These are phyloP conservation scores for Eurytoma californica DNA, from an alignment of 2,888 invertebrate genomes.

Conservation along the genomic window DNA sequence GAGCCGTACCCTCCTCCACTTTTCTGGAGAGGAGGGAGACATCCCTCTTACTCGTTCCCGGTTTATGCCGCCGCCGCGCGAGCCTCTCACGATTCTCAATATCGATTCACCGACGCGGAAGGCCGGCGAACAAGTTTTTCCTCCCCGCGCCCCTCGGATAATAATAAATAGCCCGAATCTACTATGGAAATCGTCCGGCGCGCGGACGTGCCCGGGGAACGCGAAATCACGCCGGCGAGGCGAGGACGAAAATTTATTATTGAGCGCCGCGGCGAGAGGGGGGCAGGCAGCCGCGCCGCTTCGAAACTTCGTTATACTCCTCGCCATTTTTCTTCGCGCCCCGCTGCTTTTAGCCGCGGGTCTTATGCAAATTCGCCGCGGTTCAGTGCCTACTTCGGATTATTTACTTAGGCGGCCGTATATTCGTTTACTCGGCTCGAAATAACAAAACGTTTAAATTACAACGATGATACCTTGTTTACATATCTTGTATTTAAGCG, in stretches of 20 bases:
- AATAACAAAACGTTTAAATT: too few species aligned
- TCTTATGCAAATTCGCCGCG: too few species aligned
- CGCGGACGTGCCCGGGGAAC: not conserved
- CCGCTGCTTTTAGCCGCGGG: too few species aligned
- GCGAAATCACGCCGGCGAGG: not conserved
- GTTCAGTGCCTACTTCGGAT: too few species aligned
- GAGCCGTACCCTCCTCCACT: too few species aligned
- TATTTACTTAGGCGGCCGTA: too few species aligned
- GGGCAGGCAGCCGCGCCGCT: not conserved
- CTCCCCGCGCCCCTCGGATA: slow-evolving; percentile 2
- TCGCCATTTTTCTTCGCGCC: not conserved
- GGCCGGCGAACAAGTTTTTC: slow-evolving; percentile 16
- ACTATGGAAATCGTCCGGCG: slow-evolving; percentile 14
- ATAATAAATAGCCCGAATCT: slow-evolving; percentile 40
- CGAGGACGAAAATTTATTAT: slow-evolving; percentile 28
- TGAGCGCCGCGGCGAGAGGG: not conserved
- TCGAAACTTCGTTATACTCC: not conserved
- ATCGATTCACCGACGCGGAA: slow-evolving; percentile 42
- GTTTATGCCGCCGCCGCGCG: slow-evolving; percentile 36
- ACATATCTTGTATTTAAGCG: not conserved
- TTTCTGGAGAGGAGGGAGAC: not conserved
- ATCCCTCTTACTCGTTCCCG: slow-evolving; percentile 22
- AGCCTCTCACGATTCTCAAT: slow-evolving; percentile 35
- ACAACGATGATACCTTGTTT: too few species aligned
- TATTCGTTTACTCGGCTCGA: too few species aligned